Base-by-base conservation (phyloP, 2,888 invertebrate species). In the Cryptocephalus moraei region DNA sequence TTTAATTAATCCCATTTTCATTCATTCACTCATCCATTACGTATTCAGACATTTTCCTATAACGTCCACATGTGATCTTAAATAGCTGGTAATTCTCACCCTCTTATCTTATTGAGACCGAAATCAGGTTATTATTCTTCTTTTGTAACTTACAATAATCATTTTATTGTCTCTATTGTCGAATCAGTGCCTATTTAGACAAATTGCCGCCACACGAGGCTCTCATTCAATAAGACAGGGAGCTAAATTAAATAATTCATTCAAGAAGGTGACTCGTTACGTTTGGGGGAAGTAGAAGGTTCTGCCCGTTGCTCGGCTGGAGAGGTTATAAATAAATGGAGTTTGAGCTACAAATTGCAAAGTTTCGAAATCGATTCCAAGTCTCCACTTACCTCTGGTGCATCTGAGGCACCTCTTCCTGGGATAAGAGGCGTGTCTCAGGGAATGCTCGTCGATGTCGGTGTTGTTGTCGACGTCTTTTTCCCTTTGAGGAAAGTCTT, bases 341-440 rank as follows among this genome's bases (percentile, higher is more conserved):
- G 12, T 12, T n/a, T n/a, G n/a, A n/a, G n/a, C n/a, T n/a, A 22
- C 6, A 22, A 4, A 22, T 22, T 22, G 22, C 22, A 22, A 22
- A 2, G 22, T 22, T 22, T 22, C 22, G 6, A 6, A 6, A 22
- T 22, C 22, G 22, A 22, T 22, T 22, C 3, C 4, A 36, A 39
- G 31, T 32, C 33, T 43, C 32, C n/a, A 64, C 67, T 67, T 52
- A 68, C 68, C 67, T 57, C 62, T 66, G 9, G 62, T 59, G 51
- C 68, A 69, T 46, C 63, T 62, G 40, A 59, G 60, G 55, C 69
- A 70, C 45, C 68, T 59, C 54, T 69, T 69, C 52, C 69, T 66
- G 8, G 70, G 69, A 54, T 65, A 70, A 8, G 68, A 67, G 41
- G 63, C 68, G 54, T 70, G 70, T 44, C 69, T 58, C 46, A 70